Conservation (phyloP, 2,113 vertebrate genomes). For the Edolisoma coerulescens region DNA sequence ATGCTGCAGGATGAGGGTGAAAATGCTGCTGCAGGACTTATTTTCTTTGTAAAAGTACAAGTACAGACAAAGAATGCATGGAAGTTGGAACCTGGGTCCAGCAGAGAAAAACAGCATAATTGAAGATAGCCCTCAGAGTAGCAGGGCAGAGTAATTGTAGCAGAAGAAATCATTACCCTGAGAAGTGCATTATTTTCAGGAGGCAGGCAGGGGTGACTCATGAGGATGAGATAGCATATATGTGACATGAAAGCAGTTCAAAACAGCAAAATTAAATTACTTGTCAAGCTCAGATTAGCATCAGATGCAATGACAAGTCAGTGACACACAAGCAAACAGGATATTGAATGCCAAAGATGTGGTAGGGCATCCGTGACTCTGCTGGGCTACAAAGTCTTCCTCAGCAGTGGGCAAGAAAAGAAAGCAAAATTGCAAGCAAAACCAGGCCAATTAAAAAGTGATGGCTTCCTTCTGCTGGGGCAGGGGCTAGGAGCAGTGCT, state of each 20-base stretch:
- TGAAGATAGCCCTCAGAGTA: neutral
- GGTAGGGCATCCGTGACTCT: neutral
- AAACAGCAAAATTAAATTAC: neutral
- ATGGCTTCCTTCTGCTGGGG: neutral
- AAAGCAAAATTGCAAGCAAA: neutral
- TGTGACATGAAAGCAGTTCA: slow-evolving; percentile 16
- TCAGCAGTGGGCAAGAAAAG: neutral
- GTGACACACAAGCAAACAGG: neutral
- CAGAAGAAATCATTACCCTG: neutral
- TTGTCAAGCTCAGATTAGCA: neutral
- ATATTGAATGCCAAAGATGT: neutral
- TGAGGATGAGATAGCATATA: neutral
- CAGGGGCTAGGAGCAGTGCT: neutral
- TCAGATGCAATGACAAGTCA: neutral
- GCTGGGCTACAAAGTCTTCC: neutral
- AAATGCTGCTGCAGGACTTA: neutral
- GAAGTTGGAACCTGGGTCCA: neutral
- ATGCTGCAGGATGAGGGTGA: neutral
- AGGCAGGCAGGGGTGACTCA: neutral
- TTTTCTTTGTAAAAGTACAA: neutral
- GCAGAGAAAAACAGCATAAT: neutral
- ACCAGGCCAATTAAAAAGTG: neutral
- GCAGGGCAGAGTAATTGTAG: neutral
- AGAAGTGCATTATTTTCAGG: neutral
- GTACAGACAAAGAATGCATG: neutral